phyloP scores from a whole-genome alignment of 2,888 invertebrate genomes.

The Hyles lineata region DNA sequence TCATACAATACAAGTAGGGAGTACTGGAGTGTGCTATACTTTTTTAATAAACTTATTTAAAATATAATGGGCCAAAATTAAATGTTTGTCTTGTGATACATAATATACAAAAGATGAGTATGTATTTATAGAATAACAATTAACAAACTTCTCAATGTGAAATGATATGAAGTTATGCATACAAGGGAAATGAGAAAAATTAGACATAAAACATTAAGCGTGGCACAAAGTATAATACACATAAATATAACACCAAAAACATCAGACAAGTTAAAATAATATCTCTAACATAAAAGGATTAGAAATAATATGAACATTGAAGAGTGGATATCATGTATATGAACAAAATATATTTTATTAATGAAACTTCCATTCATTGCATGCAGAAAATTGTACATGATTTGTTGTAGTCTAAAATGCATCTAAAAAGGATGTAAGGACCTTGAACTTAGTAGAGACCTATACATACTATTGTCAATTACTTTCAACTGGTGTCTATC shows the following conservation, averaged over 20 bases:
- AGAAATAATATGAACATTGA: too few relatives aligned
- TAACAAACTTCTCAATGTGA: too few relatives aligned
- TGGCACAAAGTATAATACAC: not conserved
- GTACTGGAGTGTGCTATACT: too few relatives aligned
- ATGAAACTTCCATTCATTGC: not conserved
- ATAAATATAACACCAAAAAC: too few relatives aligned
- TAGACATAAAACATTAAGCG: not conserved
- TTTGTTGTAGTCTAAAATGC: not conserved
- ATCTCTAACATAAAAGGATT: too few relatives aligned
- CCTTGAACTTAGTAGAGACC: constrained; percentile 50
- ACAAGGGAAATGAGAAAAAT: not conserved
- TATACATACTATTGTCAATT: constrained; percentile 31
- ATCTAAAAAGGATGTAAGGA: constrained; percentile 36
- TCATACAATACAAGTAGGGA: too few relatives aligned
- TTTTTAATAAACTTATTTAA: too few relatives aligned
- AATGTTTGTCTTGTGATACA: not conserved
- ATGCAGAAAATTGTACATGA: not conserved
- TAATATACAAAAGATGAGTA: too few relatives aligned
- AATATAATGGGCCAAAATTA: too few relatives aligned
- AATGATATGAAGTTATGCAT: not conserved
- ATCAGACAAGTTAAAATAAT: too few relatives aligned
- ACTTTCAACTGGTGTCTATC: constrained; percentile 43
- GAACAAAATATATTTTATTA: not conserved
- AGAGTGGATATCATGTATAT: too few relatives aligned
- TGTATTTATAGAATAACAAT: not conserved